A percentile compares a stretch with the other conserved stretches of the same genome.
Conservation (phyloP, 2,797 vertebrate genomes). For the Masticophis lateralis region DNA sequence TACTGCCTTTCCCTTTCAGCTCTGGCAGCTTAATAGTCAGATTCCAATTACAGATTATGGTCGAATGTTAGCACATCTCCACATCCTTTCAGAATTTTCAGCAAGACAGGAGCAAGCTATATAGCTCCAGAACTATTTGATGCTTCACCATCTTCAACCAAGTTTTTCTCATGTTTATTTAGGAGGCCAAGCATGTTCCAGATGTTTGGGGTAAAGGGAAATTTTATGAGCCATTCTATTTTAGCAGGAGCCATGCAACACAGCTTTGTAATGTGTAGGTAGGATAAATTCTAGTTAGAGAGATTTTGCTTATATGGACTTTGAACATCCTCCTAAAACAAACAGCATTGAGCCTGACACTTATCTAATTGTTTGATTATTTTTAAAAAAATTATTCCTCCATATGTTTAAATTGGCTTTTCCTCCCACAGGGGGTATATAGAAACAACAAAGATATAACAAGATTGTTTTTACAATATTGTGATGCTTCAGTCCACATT, state of each 20-base stretch:
- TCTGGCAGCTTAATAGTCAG: constrained; percentile 3
- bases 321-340: neutral
- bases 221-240: neutral
- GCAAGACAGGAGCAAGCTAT: neutral
- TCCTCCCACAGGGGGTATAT: neutral
- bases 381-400: neutral
- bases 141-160: neutral
- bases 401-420: neutral
- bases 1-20: neutral
- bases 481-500: neutral
- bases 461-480: neutral
- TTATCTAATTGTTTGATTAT: neutral
- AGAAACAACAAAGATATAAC: neutral
- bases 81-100: neutral
- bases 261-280: neutral
- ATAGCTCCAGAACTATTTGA: neutral
- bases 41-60: neutral
- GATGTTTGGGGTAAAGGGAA: neutral
- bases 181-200: neutral
- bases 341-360: neutral
- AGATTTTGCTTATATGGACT: neutral
- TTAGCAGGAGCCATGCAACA: neutral
- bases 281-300: neutral
- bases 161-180: neutral
- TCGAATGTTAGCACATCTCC: neutral